Base-by-base conservation (phyloP, 2,113 vertebrate genomes). In the Eulemur macaco region DNA sequence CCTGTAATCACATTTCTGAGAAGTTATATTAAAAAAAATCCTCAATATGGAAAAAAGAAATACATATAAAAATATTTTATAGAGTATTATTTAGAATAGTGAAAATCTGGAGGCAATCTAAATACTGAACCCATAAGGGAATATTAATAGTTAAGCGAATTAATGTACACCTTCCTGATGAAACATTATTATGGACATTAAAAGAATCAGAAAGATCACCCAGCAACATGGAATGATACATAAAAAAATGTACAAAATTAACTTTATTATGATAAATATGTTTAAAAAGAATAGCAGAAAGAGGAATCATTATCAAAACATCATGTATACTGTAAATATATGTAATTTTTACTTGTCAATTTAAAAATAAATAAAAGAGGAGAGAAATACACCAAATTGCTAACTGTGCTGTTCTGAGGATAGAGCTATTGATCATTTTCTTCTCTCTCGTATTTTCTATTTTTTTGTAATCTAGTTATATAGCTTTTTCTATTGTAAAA, bases 211-310 rank as follows among this genome's bases (percentile, higher is more conserved):
- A 31, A 92, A 96, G 39, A 90, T 47, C 45, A 81, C 54, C 21
- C 1, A 88, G 47, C 42, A 37, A 74, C 13, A 69, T 54, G 76
- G n/a, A 66, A 84, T 68, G 37, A 45, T 68, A 90, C 42, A 45
- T 54, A 37, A 92, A 89, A 89, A 93, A 92, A 90, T 60, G 42
- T 8, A 52, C 34, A 89, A 96, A 94, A 86, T 78, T 76, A 91
- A 80, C 20, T 27, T 81, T 68, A 63, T 80, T 76, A 50, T 78
- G 45, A 87, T 45, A 82, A 47, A 63, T 88, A 47, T 68, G 4
- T 86, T 84, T 5, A 31, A 78, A 90, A 80, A 54, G 12, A 42
- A 82, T 1, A 96, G 47, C 42, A 89, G 39, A 63, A 96, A 91
- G 27, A 95, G 66, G 89, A 76, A 47, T 85, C 5, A 21, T 76